These are phyloP conservation scores for Aphidius ervi DNA, from an alignment of 1,140 invertebrate genomes.

Conservation along the genomic window DNA sequence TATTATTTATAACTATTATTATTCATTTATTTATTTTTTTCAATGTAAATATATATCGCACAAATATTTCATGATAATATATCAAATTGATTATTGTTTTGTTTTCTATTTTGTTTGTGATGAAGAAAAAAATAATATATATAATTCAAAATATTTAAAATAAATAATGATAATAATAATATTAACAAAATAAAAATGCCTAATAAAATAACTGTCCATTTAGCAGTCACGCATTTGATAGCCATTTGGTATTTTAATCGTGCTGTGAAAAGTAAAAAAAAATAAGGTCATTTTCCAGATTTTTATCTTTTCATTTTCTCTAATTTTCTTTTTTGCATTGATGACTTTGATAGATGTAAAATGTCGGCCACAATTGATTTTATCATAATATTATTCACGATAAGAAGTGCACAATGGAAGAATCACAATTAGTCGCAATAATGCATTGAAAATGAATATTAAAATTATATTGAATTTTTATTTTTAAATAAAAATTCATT, in stretches of 20 bases:
- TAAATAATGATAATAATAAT: slow-evolving; percentile 11
- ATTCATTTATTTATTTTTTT: slow-evolving; percentile 16
- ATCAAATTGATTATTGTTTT: no score
- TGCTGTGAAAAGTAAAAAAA: slow-evolving; percentile 15
- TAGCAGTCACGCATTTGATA: slow-evolving; percentile 20
- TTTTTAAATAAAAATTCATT: not conserved
- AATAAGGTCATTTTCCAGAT: not conserved
- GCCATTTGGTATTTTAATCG: slow-evolving; percentile 24
- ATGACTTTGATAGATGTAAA: not conserved
- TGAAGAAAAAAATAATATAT: not conserved
- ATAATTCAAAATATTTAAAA: slow-evolving; percentile 9
- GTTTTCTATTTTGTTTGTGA: not conserved
- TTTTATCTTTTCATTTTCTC: not conserved
- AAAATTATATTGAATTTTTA: not conserved
- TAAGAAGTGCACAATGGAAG: slow-evolving; percentile 22
- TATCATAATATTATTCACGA: slow-evolving; percentile 6
- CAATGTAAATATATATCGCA: not conserved
- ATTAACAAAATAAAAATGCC: slow-evolving; percentile 40
- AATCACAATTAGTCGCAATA: slow-evolving; percentile 14
- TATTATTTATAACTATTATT: slow-evolving; percentile 28
- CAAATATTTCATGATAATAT: not conserved
- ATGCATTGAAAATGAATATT: not conserved
- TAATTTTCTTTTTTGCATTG: not conserved
- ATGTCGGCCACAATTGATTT: slow-evolving; percentile 7
- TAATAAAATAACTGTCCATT: slow-evolving; percentile 44